Percentiles rank a stretch among this genome's conserved stretches.
These are phyloP conservation scores for Limnephilus lunatus DNA, from an alignment of 2,888 invertebrate genomes.

Conservation along the genomic window DNA sequence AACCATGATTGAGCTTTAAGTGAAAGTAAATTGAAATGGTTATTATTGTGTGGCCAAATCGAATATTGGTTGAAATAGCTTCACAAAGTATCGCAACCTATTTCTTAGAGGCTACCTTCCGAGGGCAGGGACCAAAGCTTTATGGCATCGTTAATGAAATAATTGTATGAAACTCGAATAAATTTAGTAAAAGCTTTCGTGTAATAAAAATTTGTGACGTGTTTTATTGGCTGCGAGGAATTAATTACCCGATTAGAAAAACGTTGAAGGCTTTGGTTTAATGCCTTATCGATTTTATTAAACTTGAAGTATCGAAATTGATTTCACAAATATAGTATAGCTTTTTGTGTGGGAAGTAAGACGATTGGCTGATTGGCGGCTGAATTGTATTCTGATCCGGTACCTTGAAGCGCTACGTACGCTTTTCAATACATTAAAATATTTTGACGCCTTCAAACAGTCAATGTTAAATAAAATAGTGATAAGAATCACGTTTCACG, in stretches of 20 bases:
- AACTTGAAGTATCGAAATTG: background rate
- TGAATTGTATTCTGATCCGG: too few species aligned
- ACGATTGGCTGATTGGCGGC: background rate
- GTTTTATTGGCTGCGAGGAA: conserved; percentile 27
- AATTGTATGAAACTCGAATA: conserved; percentile 48
- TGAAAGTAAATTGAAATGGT: background rate
- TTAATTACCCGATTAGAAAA: conserved; percentile 13
- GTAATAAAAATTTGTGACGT: conserved; percentile 44
- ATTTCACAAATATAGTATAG: background rate
- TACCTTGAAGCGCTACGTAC: too few species aligned
- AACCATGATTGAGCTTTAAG: background rate
- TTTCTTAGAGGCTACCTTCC: conserved; percentile 3
- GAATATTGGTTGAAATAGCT: background rate
- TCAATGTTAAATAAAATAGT: too few species aligned
- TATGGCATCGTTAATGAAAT: conserved; percentile 51
- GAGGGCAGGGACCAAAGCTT: conserved; percentile 21
- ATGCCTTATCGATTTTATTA: background rate
- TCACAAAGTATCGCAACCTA: conserved; percentile 12
- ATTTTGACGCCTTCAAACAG: too few species aligned
- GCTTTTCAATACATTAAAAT: too few species aligned
- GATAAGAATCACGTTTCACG: too few species aligned
- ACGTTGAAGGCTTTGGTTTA: conserved; percentile 4
- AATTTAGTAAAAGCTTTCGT: conserved; percentile 39
- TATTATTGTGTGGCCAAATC: background rate
- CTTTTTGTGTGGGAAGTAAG: background rate